Evolutionary conservation across 1,140 invertebrate genomes (phyloP), one percentile per base, ranked within the genome.

Genomic region (Calycopis cecrops): DNA sequence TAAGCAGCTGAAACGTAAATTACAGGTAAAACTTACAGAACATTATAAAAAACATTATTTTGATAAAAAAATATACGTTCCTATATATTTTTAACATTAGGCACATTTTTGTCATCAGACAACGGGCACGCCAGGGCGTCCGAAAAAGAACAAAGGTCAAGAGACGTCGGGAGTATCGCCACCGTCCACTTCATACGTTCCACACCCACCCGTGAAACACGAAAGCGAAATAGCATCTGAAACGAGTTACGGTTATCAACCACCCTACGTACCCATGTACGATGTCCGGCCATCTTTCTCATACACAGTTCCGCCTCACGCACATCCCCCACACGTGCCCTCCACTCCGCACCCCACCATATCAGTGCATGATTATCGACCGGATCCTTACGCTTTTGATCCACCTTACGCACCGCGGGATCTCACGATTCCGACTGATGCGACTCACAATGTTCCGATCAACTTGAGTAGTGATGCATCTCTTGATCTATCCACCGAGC

Each of bases 1-100:
- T 42, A 91, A 92, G 59, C 92, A 95, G 69, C 90, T 93, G 66
- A 95, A 95, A 73, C 88, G 91, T 62, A 92, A 92, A 81, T 72
- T 92, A 52, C 91, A 92, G 85, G 91, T 92, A 67, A 44, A 16
- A 9, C 38, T 40, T 6, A n/a, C 9, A 79, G 61, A 54, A 52
- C 17, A 16, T 33, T 37, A 12, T 37, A 12, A 44, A 33, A 10
- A 33, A 11, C 21, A 48, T 48, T 4, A 10, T 55, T 17, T 37
- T 37, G 0, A 7, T 21, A 16, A n/a, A 47, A 28, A 16, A 16
- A 10, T 12, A 47, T 9, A 9, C 35, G 35, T 9, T 37, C 9
- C 9, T 37, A 37, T 37, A 10, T 50, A 35, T 11, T 42, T 9
- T 16, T 40, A 49, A 47, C 12, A 16, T 38, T 17, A 48, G 35